These are phyloP conservation scores for Ancistrus triradiatus DNA, from an alignment of 2,113 vertebrate genomes.

Conservation along the genomic window DNA sequence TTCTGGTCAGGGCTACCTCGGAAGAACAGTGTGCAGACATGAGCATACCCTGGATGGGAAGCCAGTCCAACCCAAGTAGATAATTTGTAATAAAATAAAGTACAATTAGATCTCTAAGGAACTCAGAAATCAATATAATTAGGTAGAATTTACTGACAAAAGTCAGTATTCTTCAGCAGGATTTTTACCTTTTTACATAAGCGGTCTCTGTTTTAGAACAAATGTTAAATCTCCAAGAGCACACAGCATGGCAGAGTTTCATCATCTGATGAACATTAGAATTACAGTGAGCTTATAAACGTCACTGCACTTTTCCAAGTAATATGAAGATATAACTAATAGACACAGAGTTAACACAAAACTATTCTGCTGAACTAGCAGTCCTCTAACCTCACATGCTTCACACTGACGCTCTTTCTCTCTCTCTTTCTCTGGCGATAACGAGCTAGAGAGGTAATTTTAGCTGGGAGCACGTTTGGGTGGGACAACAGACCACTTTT, in stretches of 20 bases:
- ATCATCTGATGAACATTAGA: slow-evolving; percentile 23
- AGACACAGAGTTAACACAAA: slow-evolving; percentile 24
- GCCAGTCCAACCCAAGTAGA: no score
- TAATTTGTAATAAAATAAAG: no score
- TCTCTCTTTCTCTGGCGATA: slow-evolving; percentile 50
- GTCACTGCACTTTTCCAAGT: slow-evolving; percentile 28
- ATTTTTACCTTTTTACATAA: no score
- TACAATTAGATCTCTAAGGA: no score
- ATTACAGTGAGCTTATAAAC: slow-evolving; percentile 26
- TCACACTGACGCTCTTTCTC: slow-evolving; percentile 20
- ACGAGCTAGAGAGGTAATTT: slow-evolving; percentile 62
- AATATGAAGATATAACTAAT: slow-evolving; percentile 31
- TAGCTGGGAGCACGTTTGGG: slow-evolving; percentile 48
- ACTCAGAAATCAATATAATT: no score
- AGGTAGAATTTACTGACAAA: no score
- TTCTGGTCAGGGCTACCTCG: no score
- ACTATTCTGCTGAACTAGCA: slow-evolving; percentile 41
- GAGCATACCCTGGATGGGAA: no score
- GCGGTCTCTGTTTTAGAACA: no score
- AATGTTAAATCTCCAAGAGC: no score
- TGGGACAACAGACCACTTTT: slow-evolving; percentile 45
- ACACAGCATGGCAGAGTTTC: slow-evolving; percentile 31
- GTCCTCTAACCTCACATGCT: slow-evolving; percentile 43
- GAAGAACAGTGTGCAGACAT: no score
- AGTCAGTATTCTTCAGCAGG: no score